Evolutionary conservation across 2,888 invertebrate genomes (phyloP), one percentile per base, ranked within the genome.

Genomic region (Syritta pipiens): DNA sequence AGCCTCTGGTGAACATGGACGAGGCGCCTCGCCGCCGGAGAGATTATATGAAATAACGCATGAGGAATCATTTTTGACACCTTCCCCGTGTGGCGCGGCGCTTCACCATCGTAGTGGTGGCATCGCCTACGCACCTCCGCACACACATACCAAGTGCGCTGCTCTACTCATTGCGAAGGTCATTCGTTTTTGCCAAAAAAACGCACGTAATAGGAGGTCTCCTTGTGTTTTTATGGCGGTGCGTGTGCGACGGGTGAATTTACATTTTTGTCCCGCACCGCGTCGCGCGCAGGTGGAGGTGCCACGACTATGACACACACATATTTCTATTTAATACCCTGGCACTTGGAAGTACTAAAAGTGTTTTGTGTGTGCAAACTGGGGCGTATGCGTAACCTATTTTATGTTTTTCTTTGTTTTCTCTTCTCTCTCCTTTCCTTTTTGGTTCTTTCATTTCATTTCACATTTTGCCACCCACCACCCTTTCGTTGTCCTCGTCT

Each of bases 381-480:
- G 72, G 60, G 59, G 72, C 72, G 65, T 77, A 77, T 77, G 77
- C 72, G 72, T 77, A 67, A 67, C 77, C 40, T 67, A 72, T 77
- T 72, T 77, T 14, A 48, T 51, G 28, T 9, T 44, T 35, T 12
- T 26, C 26, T 26, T 59, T 22, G 12, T 10, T 26, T 32, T 9
- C 22, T 12, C 10, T 35, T 0, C 24, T 14, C 22, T 6, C 1
- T 3, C n/a, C 2, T 22, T 32, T 40, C 9, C 9, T 7, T 3
- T 17, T n/a, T n/a, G 12, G 22, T 44, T 22, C 6, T 10, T 22
- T 10, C 12, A 12, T 24, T 22, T 22, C 20, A n/a, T 22, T 2
- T 20, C 22, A 10, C 10, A 20, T 22, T 19, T 44, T 20, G 40
- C n/a, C 32, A 17, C 14, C 37, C 19, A 17, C 37, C 20, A 22